These are phyloP conservation scores for Lordiphosa fenestrarum DNA, from an alignment of 2,888 invertebrate genomes.

Conservation along the genomic window DNA sequence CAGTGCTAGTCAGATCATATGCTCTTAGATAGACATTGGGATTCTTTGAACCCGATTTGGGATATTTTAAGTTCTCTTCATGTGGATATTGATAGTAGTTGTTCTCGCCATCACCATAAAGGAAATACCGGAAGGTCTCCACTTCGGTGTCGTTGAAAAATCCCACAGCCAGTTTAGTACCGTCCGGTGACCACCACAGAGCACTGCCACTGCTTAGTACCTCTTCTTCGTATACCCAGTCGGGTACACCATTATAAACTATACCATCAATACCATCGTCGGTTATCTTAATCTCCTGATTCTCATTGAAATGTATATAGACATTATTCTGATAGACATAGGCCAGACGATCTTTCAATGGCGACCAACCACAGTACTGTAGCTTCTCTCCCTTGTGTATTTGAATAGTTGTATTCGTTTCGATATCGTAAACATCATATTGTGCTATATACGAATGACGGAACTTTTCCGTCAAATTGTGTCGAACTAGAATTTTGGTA, in stretches of 20 bases:
- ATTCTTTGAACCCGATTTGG: constrained; percentile 89
- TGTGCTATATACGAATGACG: constrained; percentile 85
- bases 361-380: constrained; percentile 84
- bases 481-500: constrained; percentile 75
- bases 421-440: constrained; percentile 84
- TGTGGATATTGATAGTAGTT: constrained; percentile 85
- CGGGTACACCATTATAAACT: constrained; percentile 91
- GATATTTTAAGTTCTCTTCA: constrained; percentile 86
- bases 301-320: constrained; percentile 79
- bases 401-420: constrained; percentile 65
- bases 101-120: constrained; percentile 85
- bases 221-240: constrained; percentile 98
- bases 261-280: constrained; percentile 83
- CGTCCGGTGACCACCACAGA: constrained; percentile 89
- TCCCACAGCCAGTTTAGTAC: constrained; percentile 85
- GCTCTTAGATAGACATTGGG: constrained; percentile 86
- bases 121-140: constrained; percentile 83
- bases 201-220: constrained; percentile 86
- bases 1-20: constrained; percentile 81
- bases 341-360: constrained; percentile 81
- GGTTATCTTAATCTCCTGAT: constrained; percentile 82
- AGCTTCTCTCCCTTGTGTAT: constrained; percentile 82
- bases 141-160: constrained; percentile 87
- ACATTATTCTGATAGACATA: constrained; percentile 87
- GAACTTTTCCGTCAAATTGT: constrained; percentile 80